Base-by-base conservation (phyloP, 2,888 invertebrate genomes). In the Caenorhabditis japonica region DNA sequence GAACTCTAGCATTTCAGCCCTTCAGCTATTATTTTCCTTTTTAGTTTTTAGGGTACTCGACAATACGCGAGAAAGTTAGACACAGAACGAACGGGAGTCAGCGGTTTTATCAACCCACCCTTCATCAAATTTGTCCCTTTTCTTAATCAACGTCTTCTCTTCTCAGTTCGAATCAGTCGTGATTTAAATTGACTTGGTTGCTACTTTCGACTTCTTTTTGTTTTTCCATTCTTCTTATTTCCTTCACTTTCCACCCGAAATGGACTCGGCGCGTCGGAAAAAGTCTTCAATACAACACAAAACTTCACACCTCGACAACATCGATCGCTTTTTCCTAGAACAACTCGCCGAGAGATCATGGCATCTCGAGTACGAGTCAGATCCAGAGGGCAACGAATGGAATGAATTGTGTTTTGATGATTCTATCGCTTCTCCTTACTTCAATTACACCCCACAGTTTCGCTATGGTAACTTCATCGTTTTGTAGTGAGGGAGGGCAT, bases 301-400 rank as follows among this genome's bases (percentile, higher is more conserved):
- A 19, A 7, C 30, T 15, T 66, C 66, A 4, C 49, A 44, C 19
- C 55, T 72, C 4, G 64, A 64, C 33, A 66, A 66, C 39, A 66
- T 66, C 49, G 72, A 72, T 27, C 72, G 72, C 13, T 72, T 72
- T 10, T 49, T 64, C 21, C 34, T 72, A 8, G 64, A 64, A 23
- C 64, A 60, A 12, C 55, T 64, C 2, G 53, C 62, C 38, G 47
- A 72, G 21, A 19, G 61, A 34, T 49, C 39, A 8, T 66, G 73
- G 66, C 39, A 64, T 7, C 39, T 62, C 10, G 64, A 59, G 43
- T 73, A 66, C 44, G 73, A 71, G 21, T 71, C 71, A 2, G 71
- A 71, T 58, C 59, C 56, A 2, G 71, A 71, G n/a, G 55, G 60
- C 43, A 66, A 19, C 15, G 73, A 66, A 44, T 73, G 72, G 72